phyloP scores from a whole-genome alignment of 2,797 vertebrate species.

The Scolopax rusticola region DNA sequence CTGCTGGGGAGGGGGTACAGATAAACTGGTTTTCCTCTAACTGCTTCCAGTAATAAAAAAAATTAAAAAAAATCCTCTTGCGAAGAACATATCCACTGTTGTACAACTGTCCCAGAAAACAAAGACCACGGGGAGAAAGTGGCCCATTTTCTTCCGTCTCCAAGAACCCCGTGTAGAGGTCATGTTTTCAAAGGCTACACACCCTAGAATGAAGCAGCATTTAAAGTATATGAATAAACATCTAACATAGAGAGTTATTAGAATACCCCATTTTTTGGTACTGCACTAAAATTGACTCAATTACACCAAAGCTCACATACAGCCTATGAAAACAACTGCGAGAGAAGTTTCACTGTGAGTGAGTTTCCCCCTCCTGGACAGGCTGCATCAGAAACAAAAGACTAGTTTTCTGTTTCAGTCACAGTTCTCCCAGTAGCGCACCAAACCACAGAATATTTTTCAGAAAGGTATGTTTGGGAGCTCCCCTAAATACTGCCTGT shows the following conservation, averaged over 20 bases:
- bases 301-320: not conserved
- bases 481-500: not conserved
- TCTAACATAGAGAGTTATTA: fast-evolving
- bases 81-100: not conserved
- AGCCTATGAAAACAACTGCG: not conserved
- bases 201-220: not conserved
- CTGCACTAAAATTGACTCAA: not conserved
- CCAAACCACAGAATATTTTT: not conserved
- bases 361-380: slow-evolving; percentile 51
- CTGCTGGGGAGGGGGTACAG: not conserved
- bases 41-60: slow-evolving; percentile 2
- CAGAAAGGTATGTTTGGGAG: not conserved
- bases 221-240: not conserved
- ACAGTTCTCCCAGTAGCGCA: not conserved
- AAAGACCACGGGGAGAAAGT: slow-evolving; percentile 77
- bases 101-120: slow-evolving; percentile 82
- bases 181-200: slow-evolving; percentile 23
- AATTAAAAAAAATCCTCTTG: not conserved
- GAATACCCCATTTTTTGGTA: not conserved
- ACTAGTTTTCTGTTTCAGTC: not conserved
- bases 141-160: slow-evolving; percentile 78
- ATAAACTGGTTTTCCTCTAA: slow-evolving; percentile 53
- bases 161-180: slow-evolving; percentile 61
- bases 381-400: not conserved
- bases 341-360: slow-evolving; percentile 9